phyloP scores from a whole-genome alignment of 1,140 invertebrate species.

The Eriocheir sinensis region DNA sequence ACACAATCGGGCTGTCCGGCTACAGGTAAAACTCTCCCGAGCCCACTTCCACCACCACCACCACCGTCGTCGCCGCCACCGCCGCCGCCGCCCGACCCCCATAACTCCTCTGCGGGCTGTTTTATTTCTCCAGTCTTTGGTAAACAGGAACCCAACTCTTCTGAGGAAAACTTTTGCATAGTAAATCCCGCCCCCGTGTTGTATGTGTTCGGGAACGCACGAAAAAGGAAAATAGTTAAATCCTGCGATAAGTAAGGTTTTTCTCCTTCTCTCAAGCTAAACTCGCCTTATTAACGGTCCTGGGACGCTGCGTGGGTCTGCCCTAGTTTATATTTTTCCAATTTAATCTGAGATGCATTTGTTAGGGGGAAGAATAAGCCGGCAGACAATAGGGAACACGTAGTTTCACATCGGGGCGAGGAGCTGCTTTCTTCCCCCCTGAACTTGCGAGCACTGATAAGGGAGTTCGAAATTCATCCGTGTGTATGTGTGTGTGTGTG shows the following conservation, averaged over 20 bases:
- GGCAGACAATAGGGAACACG: constrained; percentile 55
- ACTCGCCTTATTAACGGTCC: background rate
- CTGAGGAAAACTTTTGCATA: constrained; percentile 69
- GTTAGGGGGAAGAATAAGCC: background rate
- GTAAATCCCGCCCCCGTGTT: constrained; percentile 54
- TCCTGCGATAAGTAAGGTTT: constrained; percentile 50
- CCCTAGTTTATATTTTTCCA: background rate
- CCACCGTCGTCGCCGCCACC: background rate
- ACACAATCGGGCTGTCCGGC: constrained; percentile 54
- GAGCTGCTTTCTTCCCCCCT: constrained; percentile 54
- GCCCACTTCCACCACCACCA: background rate
- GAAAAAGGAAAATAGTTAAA: constrained; percentile 40
- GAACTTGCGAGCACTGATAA: constrained; percentile 56
- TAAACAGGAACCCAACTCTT: constrained; percentile 70
- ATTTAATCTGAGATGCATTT: background rate
- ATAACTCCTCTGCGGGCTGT: constrained; percentile 45
- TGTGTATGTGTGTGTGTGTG: background rate
- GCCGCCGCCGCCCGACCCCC: background rate
- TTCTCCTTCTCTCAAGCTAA: background rate
- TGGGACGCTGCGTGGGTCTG: background rate
- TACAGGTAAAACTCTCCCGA: constrained; percentile 67
- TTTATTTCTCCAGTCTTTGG: constrained; percentile 69
- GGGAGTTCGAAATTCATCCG: constrained; percentile 50
- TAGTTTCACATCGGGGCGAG: constrained; percentile 46
- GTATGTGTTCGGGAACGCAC: constrained; percentile 15